Evolutionary conservation across 2,888 invertebrate species (phyloP).

Genomic region (Hyalella azteca): DNA sequence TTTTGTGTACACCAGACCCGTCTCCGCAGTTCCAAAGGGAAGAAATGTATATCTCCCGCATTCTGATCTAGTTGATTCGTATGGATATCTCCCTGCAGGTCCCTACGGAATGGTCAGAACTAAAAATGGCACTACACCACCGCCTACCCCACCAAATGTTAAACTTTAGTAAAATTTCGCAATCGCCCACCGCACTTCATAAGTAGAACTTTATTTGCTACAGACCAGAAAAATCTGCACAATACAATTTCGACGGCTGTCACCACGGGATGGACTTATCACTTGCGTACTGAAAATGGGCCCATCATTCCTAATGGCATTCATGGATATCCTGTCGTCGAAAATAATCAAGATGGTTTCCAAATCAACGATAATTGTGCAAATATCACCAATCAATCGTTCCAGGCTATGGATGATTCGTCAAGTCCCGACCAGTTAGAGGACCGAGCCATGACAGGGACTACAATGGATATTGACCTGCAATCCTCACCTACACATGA

Average conservation of each 20-base stretch:
- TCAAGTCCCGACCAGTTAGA: not conserved
- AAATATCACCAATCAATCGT: not conserved
- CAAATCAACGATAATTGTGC: not conserved
- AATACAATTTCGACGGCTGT: not conserved
- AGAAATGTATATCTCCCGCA: not conserved
- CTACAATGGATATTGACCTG: not conserved
- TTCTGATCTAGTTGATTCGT: not conserved
- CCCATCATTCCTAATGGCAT: not conserved
- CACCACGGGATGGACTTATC: not conserved
- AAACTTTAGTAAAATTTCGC: conserved; percentile 63
- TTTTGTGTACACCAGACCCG: conserved; percentile 40
- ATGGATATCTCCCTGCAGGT: not conserved
- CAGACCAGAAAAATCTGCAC: not conserved
- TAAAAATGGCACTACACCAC: conserved; percentile 53
- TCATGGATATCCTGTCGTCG: not conserved
- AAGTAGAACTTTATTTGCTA: not conserved
- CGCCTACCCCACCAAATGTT: conserved; percentile 64
- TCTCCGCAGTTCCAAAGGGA: conserved; percentile 22
- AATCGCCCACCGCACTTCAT: not conserved
- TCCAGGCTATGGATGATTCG: not conserved
- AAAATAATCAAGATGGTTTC: not conserved
- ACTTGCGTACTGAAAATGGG: not conserved
- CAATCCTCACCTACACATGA: not conserved
- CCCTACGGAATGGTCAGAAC: not conserved
- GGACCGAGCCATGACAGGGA: too few relatives aligned